Percentiles rank a stretch among this genome's conserved stretches.
These are phyloP conservation scores for Petrocephalus microphthalmus DNA, from an alignment of 2,113 vertebrate species.

Conservation along the genomic window DNA sequence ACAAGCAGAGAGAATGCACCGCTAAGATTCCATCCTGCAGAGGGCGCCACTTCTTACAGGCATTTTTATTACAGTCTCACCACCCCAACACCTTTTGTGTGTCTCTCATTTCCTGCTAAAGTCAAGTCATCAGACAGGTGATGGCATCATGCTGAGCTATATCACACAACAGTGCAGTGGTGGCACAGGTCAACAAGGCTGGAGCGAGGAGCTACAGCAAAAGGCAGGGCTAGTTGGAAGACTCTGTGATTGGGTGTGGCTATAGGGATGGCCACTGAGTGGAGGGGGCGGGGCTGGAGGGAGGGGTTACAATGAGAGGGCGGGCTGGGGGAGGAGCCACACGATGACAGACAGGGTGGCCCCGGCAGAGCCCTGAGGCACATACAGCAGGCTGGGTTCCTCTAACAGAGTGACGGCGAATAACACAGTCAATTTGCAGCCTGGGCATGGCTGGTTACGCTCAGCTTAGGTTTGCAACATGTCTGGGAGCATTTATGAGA, in stretches of 20 bases:
- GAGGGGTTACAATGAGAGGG: background rate
- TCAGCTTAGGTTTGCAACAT: background rate
- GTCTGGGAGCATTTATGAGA: background rate
- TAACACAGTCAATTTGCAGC: slow-evolving; percentile 19
- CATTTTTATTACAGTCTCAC: background rate
- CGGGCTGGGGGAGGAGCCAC: background rate
- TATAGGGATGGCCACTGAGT: background rate
- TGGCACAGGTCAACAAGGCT: background rate
- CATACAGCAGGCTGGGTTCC: background rate
- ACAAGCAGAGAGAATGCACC: background rate
- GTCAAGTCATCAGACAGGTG: background rate
- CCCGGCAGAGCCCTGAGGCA: background rate
- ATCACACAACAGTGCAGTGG: background rate
- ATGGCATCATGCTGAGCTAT: background rate
- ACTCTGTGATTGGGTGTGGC: background rate
- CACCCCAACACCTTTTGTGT: background rate
- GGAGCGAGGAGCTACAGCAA: background rate
- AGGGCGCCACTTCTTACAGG: background rate
- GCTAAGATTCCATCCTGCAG: background rate
- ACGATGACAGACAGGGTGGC: background rate
- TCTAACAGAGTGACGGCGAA: background rate
- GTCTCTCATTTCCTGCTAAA: background rate
- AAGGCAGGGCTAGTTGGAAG: background rate
- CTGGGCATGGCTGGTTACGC: background rate
- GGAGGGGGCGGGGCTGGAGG: background rate